These are phyloP conservation scores for Aphelenchoides fujianensis DNA, from an alignment of 1,140 invertebrate species.

Conservation along the genomic window DNA sequence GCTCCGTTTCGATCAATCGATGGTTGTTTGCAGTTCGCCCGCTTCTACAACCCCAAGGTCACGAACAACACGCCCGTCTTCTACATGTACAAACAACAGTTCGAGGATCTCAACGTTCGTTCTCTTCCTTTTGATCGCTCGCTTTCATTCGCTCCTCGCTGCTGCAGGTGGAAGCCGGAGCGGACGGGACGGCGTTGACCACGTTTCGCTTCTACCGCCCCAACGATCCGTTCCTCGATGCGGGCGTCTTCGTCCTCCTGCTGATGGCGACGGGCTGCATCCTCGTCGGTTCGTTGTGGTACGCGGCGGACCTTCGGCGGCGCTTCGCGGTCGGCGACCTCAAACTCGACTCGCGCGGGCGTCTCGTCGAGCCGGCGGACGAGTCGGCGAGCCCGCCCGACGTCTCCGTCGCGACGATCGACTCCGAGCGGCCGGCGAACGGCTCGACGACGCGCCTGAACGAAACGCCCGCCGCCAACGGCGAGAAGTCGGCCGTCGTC, in stretches of 20 bases:
- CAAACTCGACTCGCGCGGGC: conserved; percentile 3
- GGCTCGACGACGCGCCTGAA: not conserved
- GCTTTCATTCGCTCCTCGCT: not conserved
- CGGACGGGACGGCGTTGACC: conserved; percentile 20
- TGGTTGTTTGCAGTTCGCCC: conserved; percentile 54
- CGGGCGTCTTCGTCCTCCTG: conserved; percentile 19
- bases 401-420: not conserved
- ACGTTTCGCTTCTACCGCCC: conserved; percentile 51
- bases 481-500: not conserved
- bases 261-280: conserved; percentile 11
- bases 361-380: not conserved
- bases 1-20: not conserved
- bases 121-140: too few species aligned
- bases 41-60: conserved; percentile 57
- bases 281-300: conserved; percentile 16
- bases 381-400: not conserved
- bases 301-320: not conserved
- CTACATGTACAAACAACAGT: conserved; percentile 43
- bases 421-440: too few species aligned
- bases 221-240: conserved; percentile 8
- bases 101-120: conserved; percentile 23
- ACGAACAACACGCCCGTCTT: conserved; percentile 34
- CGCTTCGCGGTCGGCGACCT: not conserved
- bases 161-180: conserved; percentile 17
- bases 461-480: not conserved